A percentile compares a stretch with the other conserved stretches of the same genome.
Conservation (phyloP, 2,113 vertebrate species). For the Nymphicus hollandicus region DNA sequence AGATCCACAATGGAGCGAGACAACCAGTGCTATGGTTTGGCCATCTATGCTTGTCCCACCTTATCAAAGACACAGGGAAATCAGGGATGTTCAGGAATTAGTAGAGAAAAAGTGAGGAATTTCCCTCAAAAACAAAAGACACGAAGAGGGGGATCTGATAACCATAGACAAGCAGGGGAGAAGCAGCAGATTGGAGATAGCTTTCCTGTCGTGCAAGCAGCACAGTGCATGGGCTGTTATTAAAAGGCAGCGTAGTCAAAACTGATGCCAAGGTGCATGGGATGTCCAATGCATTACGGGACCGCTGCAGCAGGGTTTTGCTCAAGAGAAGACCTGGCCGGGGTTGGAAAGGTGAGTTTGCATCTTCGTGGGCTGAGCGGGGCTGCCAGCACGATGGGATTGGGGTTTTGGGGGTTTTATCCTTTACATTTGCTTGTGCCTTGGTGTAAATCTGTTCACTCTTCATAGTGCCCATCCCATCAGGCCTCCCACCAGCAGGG, state of each 20-base stretch:
- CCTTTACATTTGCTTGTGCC: background rate
- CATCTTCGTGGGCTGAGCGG: rapidly evolving
- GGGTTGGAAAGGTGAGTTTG: background rate
- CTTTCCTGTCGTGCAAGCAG: background rate
- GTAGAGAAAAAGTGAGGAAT: background rate
- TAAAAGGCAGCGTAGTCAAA: background rate
- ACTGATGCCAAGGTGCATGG: rapidly evolving
- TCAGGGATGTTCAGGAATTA: background rate
- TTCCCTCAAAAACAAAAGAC: background rate
- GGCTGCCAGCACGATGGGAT: background rate
- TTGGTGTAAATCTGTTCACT: background rate
- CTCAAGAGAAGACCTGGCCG: background rate
- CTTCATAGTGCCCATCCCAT: background rate
- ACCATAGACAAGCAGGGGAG: background rate
- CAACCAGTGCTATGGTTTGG: rapidly evolving
- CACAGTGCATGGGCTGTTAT: background rate
- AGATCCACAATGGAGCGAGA: rapidly evolving
- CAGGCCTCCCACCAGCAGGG: background rate
- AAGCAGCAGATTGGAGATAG: background rate
- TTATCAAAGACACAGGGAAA: background rate
- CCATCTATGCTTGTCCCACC: background rate
- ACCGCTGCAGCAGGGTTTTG: background rate
- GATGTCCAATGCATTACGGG: rapidly evolving
- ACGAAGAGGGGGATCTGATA: too few relatives aligned
- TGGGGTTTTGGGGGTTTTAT: rapidly evolving